A percentile compares a stretch with the other conserved stretches of the same genome.
Evolutionary conservation across 2,888 invertebrate species (phyloP).

Genomic region (Pediacus dermestoides): DNA sequence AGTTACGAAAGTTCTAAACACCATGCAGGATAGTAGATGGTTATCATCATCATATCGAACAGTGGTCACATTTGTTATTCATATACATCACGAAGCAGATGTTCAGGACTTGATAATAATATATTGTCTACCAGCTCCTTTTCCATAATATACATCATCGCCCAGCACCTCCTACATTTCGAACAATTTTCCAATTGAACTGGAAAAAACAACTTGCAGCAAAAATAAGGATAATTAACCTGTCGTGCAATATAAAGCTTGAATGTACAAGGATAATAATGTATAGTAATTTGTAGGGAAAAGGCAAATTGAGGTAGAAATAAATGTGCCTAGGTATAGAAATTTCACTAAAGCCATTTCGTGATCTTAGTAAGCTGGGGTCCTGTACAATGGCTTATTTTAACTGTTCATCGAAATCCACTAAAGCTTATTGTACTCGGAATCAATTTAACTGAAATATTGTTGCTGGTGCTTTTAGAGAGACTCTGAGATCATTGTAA

Average conservation of each 20-base stretch:
- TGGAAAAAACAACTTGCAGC: too few species aligned
- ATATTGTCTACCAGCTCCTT: constrained; percentile 1
- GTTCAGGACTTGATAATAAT: constrained; percentile 19
- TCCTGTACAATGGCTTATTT: constrained; percentile 47
- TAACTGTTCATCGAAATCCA: constrained; percentile 47
- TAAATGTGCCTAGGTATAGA: constrained; percentile 15
- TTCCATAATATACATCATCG: constrained; percentile 4
- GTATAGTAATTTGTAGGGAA: not conserved
- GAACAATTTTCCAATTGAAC: not conserved
- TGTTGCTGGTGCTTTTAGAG: too few species aligned
- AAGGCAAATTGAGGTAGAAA: constrained; percentile 3
- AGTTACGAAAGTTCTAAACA: too few species aligned
- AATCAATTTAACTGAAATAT: constrained; percentile 40
- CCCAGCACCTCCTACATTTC: not conserved
- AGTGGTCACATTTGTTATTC: constrained; percentile 29
- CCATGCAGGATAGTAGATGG: too few species aligned
- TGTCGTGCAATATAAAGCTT: too few species aligned
- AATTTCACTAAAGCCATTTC: constrained; percentile 37
- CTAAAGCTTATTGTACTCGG: constrained; percentile 44
- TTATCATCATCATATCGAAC: constrained; percentile 28
- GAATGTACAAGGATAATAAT: too few species aligned
- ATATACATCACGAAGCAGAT: constrained; percentile 18
- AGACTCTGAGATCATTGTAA: too few species aligned
- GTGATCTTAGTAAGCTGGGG: constrained; percentile 44
- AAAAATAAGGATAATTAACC: too few species aligned